A percentile compares a stretch with the other conserved stretches of the same genome.
These are phyloP conservation scores for Athene cunicularia DNA, from an alignment of 2,113 vertebrate species.

Conservation along the genomic window DNA sequence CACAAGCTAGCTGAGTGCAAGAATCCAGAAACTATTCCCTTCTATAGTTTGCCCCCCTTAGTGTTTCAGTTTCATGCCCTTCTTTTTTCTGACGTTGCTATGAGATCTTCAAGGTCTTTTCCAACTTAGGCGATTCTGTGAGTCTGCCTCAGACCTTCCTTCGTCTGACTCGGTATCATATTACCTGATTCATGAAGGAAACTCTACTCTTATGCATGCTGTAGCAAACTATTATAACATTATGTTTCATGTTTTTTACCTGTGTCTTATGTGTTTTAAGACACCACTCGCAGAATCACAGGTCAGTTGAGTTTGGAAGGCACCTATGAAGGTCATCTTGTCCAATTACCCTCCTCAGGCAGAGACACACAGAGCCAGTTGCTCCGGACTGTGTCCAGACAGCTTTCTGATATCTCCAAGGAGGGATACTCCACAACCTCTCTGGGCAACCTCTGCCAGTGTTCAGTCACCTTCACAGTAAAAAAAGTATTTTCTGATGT, in stretches of 20 bases:
- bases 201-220: neutral
- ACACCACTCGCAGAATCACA: neutral
- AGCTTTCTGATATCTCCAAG: neutral
- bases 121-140: neutral
- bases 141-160: neutral
- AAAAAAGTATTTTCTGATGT: neutral
- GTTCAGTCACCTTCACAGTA: neutral
- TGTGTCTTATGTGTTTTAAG: neutral
- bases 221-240: fast-evolving
- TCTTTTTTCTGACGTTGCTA: neutral
- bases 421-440: neutral
- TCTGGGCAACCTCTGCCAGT: neutral
- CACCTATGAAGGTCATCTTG: neutral
- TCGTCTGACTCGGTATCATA: neutral
- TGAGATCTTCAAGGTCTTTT: too few species aligned
- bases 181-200: neutral
- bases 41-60: neutral
- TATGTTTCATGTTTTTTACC: neutral
- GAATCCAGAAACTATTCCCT: neutral
- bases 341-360: neutral
- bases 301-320: neutral
- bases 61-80: neutral
- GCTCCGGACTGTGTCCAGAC: fast-evolving
- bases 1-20: neutral
- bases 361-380: neutral